Conservation (phyloP, 2,113 vertebrate genomes). For the Hyaena hyaena region DNA sequence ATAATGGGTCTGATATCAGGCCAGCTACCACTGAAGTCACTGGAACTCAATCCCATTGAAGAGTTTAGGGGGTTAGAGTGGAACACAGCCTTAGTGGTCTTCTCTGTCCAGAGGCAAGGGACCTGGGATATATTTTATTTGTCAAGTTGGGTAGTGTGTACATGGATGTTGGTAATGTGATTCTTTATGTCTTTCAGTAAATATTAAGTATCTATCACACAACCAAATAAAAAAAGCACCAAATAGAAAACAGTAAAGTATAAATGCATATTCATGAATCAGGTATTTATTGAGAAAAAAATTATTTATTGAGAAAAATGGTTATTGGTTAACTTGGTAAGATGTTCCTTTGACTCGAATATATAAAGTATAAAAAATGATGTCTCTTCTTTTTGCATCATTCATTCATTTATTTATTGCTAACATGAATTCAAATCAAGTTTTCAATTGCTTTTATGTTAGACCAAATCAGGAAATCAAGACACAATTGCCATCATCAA, state of each 20-base stretch:
- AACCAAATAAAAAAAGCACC: neutral
- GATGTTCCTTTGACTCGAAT: neutral
- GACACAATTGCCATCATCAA: neutral
- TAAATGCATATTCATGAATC: neutral
- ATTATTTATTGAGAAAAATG: neutral
- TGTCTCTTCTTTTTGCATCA: neutral
- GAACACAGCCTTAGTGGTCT: too few relatives aligned
- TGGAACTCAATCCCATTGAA: neutral
- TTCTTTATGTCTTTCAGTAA: neutral
- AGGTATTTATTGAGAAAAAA: neutral
- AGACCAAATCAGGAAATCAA: constrained; percentile 36
- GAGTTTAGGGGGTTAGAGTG: neutral
- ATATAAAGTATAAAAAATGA: neutral
- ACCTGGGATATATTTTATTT: neutral
- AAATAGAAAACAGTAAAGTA: neutral
- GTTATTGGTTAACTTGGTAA: neutral
- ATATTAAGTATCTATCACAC: neutral
- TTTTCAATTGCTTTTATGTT: constrained; percentile 20
- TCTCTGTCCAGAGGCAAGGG: neutral
- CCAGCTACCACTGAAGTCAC: neutral
- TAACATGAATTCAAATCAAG: constrained; percentile 53
- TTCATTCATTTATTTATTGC: constrained; percentile 36
- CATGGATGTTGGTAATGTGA: neutral
- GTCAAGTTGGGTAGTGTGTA: neutral
- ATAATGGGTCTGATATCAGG: neutral